Evolutionary conservation across 2,888 invertebrate species (phyloP), one percentile per base, ranked within the genome.

Genomic region (Cancer borealis): DNA sequence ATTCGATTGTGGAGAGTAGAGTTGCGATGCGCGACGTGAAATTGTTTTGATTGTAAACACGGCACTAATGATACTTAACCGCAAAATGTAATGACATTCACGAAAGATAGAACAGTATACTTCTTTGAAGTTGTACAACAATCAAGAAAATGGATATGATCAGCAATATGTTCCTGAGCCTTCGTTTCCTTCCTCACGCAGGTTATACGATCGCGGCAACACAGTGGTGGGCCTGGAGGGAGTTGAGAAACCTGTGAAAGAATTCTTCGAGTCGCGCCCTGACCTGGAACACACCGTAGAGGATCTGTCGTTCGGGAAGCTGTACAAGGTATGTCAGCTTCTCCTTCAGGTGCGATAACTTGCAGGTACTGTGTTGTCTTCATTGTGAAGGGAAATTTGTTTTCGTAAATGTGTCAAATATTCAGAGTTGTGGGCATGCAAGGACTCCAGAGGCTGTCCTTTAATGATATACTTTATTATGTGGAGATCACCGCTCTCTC

Each of bases 181-280:
- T n/a, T 89, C 1, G 26, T 0, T 49, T 12, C 30, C 30, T 46
- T 26, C 49, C 8, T 49, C 6, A n/a, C n/a, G 45, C 93, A 96
- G 96, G 96, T 93, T 96, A 8, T 95, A 96, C 39, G 95, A 95
- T 8, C 93, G 95, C 14, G 96, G 96, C n/a, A 96, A 96, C 90
- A 93, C 95, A 21, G 96, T 96, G 5, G 96, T 96, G 95, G 96
- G 96, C 17, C 94, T 96, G 8, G 96, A 96, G 92, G 95, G 93
- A 5, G 95, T 96, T 3, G 93, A 95, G 88, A 95, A 96, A 49
- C 95, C 96, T 3, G 96, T 96, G 21, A 87, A 93, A 88, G 96
- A 96, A 47, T 96, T 96, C 49, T 96, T 96, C 45, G 39, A 92
- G 79, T 96, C 96, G 90, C 95, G 96, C 93, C 21, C 91, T 3